A percentile compares a stretch with the other conserved stretches of the same genome.
Evolutionary conservation across 2,113 vertebrate genomes (phyloP).

Genomic region (Paralichthys olivaceus): DNA sequence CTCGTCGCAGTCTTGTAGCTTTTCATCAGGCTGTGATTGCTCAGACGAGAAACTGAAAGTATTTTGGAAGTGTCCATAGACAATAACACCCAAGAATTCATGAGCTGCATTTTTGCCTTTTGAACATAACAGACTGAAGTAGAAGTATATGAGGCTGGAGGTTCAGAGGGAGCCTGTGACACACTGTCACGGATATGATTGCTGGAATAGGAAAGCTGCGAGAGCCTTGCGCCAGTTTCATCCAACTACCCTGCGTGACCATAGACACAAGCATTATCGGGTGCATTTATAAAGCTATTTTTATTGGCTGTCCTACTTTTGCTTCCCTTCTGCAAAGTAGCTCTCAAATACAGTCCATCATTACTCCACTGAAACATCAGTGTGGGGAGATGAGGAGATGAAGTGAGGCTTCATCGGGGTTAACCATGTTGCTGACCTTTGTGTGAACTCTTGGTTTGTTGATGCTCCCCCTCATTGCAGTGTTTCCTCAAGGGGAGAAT

Average conservation of each 20-base stretch:
- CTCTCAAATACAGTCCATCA: constrained; percentile 34
- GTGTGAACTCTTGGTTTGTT: constrained; percentile 78
- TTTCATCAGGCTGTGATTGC: constrained; percentile 44
- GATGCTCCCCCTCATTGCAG: constrained; percentile 71
- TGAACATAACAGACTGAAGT: constrained; percentile 24
- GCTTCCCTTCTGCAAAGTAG: constrained; percentile 34
- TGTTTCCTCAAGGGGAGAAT: constrained; percentile 79
- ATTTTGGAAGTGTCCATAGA: constrained; percentile 24
- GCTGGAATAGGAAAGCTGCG: constrained; percentile 37
- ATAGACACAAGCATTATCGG: constrained; percentile 48
- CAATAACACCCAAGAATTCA: constrained; percentile 21
- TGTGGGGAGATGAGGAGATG: constrained; percentile 46
- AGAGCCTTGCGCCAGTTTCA: constrained; percentile 29
- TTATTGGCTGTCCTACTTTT: constrained; percentile 65
- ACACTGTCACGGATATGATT: constrained; percentile 33
- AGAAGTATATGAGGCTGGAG: constrained; percentile 23
- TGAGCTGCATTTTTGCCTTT: constrained; percentile 30
- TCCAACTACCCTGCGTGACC: constrained; percentile 17
- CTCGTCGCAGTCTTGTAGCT: constrained; percentile 28
- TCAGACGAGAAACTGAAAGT: constrained; percentile 20
- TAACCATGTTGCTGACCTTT: constrained; percentile 79
- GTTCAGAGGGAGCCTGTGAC: constrained; percentile 12
- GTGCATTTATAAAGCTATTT: constrained; percentile 65
- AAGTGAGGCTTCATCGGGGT: constrained; percentile 54
- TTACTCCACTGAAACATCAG: constrained; percentile 15